phyloP scores from a whole-genome alignment of 2,888 invertebrate genomes.

The Drosophila pullipes region DNA sequence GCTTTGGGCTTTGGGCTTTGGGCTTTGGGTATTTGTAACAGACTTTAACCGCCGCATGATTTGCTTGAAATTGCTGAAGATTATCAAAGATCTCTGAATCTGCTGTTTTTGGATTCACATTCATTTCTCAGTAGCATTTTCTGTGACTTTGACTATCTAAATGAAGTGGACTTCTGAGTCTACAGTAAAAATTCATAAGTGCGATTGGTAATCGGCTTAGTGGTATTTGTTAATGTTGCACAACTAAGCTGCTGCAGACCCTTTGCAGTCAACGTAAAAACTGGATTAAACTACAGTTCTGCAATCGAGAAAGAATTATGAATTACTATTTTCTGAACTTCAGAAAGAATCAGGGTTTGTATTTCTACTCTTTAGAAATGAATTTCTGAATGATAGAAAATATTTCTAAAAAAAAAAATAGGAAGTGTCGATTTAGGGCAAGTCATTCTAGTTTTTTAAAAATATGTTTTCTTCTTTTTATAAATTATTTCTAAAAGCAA shows the following conservation, averaged over 20 bases:
- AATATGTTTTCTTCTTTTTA: neutral
- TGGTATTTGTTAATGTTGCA: neutral
- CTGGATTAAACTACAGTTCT: neutral
- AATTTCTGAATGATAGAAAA: neutral
- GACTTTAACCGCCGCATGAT: conserved; percentile 57
- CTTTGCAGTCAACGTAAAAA: neutral
- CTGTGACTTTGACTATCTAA: conserved; percentile 15
- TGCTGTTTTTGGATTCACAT: conserved; percentile 12
- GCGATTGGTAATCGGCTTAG: conserved; percentile 1
- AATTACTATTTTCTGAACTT: neutral
- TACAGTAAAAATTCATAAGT: conserved; percentile 3
- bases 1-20: conserved; percentile 29
- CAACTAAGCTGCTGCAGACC: conserved; percentile 6
- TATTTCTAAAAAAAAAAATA: too few species aligned
- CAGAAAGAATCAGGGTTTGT: neutral
- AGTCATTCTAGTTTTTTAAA: neutral
- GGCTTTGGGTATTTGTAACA: conserved; percentile 47
- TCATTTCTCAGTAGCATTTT: conserved; percentile 29
- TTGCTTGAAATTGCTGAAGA: conserved; percentile 66
- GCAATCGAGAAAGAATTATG: neutral
- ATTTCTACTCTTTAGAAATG: neutral
- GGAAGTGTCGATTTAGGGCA: neutral
- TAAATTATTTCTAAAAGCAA: neutral
- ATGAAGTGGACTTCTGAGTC: neutral
- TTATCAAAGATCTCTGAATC: conserved; percentile 27